These are phyloP conservation scores for Gorsachius goisagi DNA, from an alignment of 2,113 vertebrate species.

Conservation along the genomic window DNA sequence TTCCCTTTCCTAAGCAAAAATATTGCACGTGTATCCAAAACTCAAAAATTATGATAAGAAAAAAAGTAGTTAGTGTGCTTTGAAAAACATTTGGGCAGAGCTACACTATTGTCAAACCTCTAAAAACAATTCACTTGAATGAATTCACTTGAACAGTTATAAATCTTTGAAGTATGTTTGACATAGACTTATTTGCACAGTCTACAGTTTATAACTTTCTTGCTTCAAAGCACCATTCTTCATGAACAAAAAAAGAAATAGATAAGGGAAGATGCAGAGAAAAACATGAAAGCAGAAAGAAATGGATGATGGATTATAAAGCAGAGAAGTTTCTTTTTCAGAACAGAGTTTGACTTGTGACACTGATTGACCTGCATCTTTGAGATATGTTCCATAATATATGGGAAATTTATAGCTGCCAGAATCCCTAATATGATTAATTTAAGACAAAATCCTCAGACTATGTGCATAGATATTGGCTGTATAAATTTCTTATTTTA, in stretches of 20 bases:
- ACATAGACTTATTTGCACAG: not conserved
- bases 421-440: not conserved
- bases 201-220: not conserved
- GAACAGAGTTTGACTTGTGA: not conserved
- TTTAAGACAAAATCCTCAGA: not conserved
- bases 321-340: not conserved
- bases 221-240: not conserved
- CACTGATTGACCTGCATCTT: not conserved
- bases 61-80: not conserved
- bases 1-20: not conserved
- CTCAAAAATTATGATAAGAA: not conserved
- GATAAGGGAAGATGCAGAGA: not conserved
- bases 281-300: not conserved
- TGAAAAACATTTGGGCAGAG: not conserved
- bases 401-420: not conserved
- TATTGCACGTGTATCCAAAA: not conserved
- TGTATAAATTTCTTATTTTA: not conserved
- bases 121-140: not conserved
- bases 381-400: not conserved
- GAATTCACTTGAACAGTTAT: not conserved
- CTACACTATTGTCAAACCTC: not conserved
- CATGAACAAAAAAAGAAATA: not conserved
- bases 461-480: not conserved
- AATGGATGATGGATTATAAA: not conserved
- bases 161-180: not conserved